Percentiles rank a stretch among this genome's conserved stretches.
phyloP scores from a whole-genome alignment of 1,140 invertebrate species.

The Atta texana region DNA sequence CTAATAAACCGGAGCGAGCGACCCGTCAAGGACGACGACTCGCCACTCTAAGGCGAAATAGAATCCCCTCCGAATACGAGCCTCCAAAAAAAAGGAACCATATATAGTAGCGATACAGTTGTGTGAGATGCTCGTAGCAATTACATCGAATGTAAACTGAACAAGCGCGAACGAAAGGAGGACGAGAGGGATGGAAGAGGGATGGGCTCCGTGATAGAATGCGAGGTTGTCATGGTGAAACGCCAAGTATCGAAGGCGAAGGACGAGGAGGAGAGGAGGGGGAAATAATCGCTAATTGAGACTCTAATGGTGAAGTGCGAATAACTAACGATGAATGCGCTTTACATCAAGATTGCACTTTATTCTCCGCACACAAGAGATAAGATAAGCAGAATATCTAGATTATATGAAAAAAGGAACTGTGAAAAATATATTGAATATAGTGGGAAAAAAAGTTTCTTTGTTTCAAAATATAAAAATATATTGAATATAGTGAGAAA shows the following conservation, averaged over 20 bases:
- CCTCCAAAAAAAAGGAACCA: too few species aligned
- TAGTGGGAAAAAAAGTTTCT: too few species aligned
- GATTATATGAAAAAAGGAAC: neutral
- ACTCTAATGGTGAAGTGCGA: neutral
- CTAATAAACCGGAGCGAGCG: too few species aligned
- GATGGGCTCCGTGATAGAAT: neutral
- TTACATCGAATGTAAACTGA: neutral
- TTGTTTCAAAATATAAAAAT: neutral
- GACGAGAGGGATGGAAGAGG: neutral
- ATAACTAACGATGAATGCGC: neutral
- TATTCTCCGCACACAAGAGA: neutral
- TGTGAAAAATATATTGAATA: neutral
- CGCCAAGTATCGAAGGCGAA: neutral
- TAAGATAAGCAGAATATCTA: neutral
- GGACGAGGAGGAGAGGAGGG: neutral
- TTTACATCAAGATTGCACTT: neutral
- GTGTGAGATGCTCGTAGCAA: too few species aligned
- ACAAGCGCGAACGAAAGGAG: neutral
- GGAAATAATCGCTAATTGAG: neutral
- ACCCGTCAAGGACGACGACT: neutral
- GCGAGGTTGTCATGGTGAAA: constrained; percentile 39
- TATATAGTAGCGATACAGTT: too few species aligned
- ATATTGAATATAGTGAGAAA: too few species aligned
- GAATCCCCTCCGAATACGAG: too few species aligned
- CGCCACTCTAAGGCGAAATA: neutral